phyloP scores from a whole-genome alignment of 2,113 vertebrate genomes.

The Steatornis caripensis region DNA sequence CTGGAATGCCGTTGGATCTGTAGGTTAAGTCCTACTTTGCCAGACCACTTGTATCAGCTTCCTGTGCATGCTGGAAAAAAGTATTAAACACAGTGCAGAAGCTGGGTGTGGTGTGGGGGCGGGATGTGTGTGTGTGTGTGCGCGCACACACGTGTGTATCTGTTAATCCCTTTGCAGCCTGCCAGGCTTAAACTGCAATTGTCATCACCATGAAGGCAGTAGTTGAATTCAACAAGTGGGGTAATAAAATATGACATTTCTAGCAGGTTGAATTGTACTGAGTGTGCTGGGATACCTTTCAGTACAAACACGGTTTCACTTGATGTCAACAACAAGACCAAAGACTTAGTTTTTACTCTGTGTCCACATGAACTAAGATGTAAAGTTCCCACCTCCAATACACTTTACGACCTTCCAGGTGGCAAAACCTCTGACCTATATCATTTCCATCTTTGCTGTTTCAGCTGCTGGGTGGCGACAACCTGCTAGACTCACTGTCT shows the following conservation, averaged over 20 bases:
- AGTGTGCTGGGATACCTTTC: neutral
- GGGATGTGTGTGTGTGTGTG: fast-evolving
- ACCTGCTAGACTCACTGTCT: constrained; percentile 49
- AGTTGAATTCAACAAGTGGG: constrained; percentile 45
- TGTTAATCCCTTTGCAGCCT: neutral
- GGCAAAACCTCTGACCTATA: constrained; percentile 48
- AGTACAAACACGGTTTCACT: neutral
- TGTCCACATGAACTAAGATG: neutral
- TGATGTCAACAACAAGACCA: constrained; percentile 2
- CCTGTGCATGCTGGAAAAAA: neutral
- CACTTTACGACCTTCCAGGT: constrained; percentile 51
- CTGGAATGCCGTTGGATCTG: neutral
- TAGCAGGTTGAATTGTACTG: constrained; percentile 7
- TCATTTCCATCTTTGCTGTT: constrained; percentile 56
- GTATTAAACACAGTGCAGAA: neutral
- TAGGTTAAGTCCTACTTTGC: neutral
- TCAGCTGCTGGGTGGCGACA: constrained; percentile 57
- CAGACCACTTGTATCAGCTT: neutral
- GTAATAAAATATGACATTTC: constrained; percentile 55
- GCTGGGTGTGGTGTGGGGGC: no score
- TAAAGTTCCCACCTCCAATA: constrained; percentile 41
- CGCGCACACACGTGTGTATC: neutral
- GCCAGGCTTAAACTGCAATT: neutral
- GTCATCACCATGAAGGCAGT: neutral
- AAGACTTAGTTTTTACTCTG: neutral